Percentiles rank a stretch among this genome's conserved stretches.
These are phyloP conservation scores for Chlorocebus sabaeus DNA, from an alignment of 2,113 vertebrate species.

Conservation along the genomic window DNA sequence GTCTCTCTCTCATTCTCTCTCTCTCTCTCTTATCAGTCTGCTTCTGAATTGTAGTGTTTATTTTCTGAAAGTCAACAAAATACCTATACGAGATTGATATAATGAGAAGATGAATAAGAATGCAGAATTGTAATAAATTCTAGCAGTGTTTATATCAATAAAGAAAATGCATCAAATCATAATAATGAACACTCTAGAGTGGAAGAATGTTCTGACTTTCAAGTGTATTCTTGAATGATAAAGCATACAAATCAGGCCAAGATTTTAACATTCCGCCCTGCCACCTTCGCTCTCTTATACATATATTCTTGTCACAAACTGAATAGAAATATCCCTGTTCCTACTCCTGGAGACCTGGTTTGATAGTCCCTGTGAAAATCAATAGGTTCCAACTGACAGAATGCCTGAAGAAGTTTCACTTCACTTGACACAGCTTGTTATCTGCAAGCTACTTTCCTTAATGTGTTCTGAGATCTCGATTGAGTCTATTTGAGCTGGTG, in stretches of 20 bases:
- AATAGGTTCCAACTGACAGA: conserved; percentile 38
- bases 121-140: neutral
- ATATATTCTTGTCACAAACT: conserved; percentile 34
- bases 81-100: neutral
- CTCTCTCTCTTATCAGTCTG: neutral
- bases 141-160: neutral
- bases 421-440: conserved; percentile 37
- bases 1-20: too few relatives aligned
- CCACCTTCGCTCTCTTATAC: neutral
- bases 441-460: conserved; percentile 52
- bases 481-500: conserved; percentile 27
- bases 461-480: conserved; percentile 50
- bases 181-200: neutral
- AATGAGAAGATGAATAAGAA: neutral
- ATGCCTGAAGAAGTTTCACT: conserved; percentile 15
- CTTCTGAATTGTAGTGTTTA: neutral
- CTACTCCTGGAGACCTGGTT: conserved; percentile 6
- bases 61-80: conserved; percentile 21
- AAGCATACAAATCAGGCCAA: conserved; percentile 16
- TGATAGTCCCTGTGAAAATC: conserved; percentile 49
- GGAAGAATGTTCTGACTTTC: neutral
- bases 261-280: neutral
- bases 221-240: neutral
- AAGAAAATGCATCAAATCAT: neutral
- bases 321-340: conserved; percentile 38